These are phyloP conservation scores for Buphagus erythrorhynchus DNA, from an alignment of 2,797 vertebrate species.

Conservation along the genomic window DNA sequence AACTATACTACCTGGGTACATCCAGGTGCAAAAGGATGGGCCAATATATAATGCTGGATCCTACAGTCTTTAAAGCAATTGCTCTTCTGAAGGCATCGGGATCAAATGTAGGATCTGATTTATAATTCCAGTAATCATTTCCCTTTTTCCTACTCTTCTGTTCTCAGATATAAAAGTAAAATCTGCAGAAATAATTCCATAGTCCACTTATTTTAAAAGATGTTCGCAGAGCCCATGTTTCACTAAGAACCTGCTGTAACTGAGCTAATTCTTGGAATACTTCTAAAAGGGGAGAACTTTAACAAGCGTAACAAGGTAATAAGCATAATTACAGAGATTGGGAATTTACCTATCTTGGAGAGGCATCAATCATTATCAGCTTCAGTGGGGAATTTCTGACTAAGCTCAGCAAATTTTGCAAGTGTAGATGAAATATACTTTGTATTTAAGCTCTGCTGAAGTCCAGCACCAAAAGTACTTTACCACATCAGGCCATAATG, in stretches of 20 bases:
- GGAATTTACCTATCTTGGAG: not conserved
- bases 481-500: not conserved
- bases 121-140: not conserved
- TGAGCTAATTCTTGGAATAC: not conserved
- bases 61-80: not conserved
- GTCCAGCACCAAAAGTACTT: not conserved
- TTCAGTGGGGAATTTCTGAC: not conserved
- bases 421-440: not conserved
- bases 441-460: not conserved
- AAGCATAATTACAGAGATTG: not conserved
- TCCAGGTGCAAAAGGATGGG: not conserved
- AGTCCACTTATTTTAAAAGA: not conserved
- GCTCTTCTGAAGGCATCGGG: not conserved
- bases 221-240: not conserved
- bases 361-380: not conserved
- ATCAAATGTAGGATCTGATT: not conserved
- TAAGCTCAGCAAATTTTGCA: not conserved
- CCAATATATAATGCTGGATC: not conserved
- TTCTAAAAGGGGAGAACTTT: not conserved
- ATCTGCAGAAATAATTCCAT: not conserved
- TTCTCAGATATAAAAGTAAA: not conserved
- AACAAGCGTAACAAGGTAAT: not conserved
- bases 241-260: not conserved
- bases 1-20: not conserved
- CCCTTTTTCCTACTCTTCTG: not conserved